Evolutionary conservation across 2,888 invertebrate species (phyloP).

Genomic region (Himalopsyche tibetana): DNA sequence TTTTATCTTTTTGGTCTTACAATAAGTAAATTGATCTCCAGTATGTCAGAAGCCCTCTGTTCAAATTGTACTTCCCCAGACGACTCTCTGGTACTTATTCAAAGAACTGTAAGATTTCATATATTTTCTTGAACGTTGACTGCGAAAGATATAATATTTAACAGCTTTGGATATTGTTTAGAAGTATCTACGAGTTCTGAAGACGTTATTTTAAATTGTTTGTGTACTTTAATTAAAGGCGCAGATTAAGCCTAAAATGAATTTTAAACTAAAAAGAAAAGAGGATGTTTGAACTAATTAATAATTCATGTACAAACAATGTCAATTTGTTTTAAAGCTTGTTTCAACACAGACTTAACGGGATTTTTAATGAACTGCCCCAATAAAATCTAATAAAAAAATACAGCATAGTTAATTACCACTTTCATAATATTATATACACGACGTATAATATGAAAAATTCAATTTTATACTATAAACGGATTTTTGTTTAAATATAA

Average conservation of each 20-base stretch:
- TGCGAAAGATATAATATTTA: not conserved
- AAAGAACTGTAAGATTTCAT: not conserved
- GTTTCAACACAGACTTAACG: not conserved
- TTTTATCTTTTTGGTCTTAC: not conserved
- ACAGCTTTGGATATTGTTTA: not conserved
- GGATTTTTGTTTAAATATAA: no score
- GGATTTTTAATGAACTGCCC: not conserved
- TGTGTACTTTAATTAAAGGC: constrained; percentile 5
- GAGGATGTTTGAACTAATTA: not conserved
- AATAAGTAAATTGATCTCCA: constrained; percentile 14
- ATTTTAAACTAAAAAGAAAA: not conserved
- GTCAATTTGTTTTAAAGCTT: not conserved
- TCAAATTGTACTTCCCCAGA: not conserved
- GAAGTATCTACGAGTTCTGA: not conserved
- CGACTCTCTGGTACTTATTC: not conserved
- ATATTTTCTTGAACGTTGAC: not conserved
- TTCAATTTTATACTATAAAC: no score
- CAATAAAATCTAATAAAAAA: not conserved
- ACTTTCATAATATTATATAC: no score
- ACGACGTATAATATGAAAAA: no score
- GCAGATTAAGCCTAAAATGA: not conserved
- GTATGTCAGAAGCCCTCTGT: not conserved
- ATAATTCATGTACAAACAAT: constrained; percentile 17
- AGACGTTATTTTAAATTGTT: constrained; percentile 5
- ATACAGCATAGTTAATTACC: no score